Evolutionary conservation across 2,888 invertebrate species (phyloP), one percentile per base, ranked within the genome.

Genomic region (Notodromas monacha): DNA sequence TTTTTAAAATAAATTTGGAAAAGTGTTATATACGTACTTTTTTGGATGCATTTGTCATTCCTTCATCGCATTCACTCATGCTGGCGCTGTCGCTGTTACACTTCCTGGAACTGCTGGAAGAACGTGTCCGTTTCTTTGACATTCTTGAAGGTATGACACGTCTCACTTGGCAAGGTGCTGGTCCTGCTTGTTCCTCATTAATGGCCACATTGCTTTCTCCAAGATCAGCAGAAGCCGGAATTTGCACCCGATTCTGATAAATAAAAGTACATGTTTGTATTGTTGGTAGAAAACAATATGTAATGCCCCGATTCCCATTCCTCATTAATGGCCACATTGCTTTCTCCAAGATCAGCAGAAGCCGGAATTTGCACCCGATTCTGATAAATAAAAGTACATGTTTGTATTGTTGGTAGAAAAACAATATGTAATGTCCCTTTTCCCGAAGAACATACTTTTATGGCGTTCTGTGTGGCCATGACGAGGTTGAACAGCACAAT

Each of bases 1-100:
- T 21, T 21, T 21, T 21, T 21, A 21, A 21, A 21, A 21, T 21
- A 21, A 21, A 21, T 21, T 21, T 21, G 21, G 21, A 21, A 21
- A 21, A 21, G 21, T 21, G 21, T 21, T 21, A 21, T 21, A 21
- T 21, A 21, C 21, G 21, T 21, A 21, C 21, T 21, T 21, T 21
- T 21, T 21, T 21, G 21, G 21, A 21, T 21, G 21, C 21, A 21
- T 21, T 21, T 21, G 21, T 21, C 21, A 21, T 21, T 21, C 21
- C 21, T 21, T 21, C 21, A 21, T 21, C 21, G 21, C 21, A 21
- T 21, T 21, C 21, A 21, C 21, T 21, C 21, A 21, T 21, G 21
- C 21, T 21, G 21, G 21, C 21, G 21, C 21, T 21, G 21, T 21
- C 21, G 21, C 21, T 21, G 21, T 21, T 21, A 21, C 21, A 21